Percentiles rank a stretch among this genome's conserved stretches.
Evolutionary conservation across 2,113 vertebrate species (phyloP).

Genomic region (Microcebus murinus): DNA sequence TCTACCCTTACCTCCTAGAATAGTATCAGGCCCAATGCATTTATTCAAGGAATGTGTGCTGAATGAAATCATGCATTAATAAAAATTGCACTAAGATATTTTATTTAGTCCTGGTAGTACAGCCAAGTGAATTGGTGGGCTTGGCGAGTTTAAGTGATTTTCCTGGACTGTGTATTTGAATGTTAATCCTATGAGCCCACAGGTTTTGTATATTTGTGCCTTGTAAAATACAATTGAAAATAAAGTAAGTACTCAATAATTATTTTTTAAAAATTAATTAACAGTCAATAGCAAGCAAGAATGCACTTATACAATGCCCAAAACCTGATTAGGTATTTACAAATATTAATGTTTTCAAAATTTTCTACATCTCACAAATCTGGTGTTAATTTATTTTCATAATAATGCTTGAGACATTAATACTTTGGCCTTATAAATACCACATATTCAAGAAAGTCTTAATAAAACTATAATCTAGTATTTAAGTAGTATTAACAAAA

Average conservation of each 20-base stretch:
- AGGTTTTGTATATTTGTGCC: not conserved
- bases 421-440: not conserved
- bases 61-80: not conserved
- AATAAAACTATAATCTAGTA: not conserved
- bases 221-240: not conserved
- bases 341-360: not conserved
- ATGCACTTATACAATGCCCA: not conserved
- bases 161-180: not conserved
- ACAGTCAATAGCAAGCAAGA: not conserved
- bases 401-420: not conserved
- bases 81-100: not conserved
- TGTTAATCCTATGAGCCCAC: not conserved
- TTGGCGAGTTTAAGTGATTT: not conserved
- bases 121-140: not conserved
- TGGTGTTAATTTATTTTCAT: not conserved
- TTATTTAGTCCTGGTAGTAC: not conserved
- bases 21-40: not conserved
- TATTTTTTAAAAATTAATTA: conserved; percentile 2
- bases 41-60: not conserved
- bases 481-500: not conserved
- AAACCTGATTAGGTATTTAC: not conserved
- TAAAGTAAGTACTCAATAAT: not conserved
- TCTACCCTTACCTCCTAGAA: not conserved
- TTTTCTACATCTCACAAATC: not conserved
- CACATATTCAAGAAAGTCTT: not conserved